Evolutionary conservation across 2,888 invertebrate species (phyloP).

Genomic region (Meganola albula): DNA sequence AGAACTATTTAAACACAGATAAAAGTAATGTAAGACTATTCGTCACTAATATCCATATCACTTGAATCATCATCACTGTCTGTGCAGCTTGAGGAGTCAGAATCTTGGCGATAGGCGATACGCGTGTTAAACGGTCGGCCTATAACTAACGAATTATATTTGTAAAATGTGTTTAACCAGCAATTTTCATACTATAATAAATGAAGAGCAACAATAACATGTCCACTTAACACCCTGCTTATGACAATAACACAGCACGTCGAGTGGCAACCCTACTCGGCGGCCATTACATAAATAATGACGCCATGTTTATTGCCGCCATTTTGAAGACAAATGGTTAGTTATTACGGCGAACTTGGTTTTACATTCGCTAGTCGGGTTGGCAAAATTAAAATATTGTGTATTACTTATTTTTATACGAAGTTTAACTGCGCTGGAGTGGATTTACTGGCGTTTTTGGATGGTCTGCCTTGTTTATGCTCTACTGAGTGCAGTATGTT

Average conservation of each 20-base stretch:
- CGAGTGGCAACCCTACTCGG: slow-evolving; percentile 64
- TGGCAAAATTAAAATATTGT: slow-evolving; percentile 76
- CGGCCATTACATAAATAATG: slow-evolving; percentile 77
- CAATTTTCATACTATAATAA: no score
- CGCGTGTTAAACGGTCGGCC: no score
- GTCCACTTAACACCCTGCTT: slow-evolving; percentile 42
- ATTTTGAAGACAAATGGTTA: slow-evolving; percentile 78
- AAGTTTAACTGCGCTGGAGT: slow-evolving; percentile 65
- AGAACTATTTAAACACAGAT: no score
- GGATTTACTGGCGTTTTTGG: slow-evolving; percentile 52
- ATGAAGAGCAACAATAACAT: slow-evolving; percentile 30
- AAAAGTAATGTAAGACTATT: no score
- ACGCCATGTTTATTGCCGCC: slow-evolving; percentile 75
- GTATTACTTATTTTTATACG: slow-evolving; percentile 67
- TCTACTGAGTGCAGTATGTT: slow-evolving; percentile 30
- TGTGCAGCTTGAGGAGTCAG: no score
- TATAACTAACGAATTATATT: no score
- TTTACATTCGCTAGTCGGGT: slow-evolving; percentile 70
- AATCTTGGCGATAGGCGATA: no score
- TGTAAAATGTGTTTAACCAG: no score
- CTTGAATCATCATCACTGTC: no score
- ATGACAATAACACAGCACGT: slow-evolving; percentile 70
- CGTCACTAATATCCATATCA: no score
- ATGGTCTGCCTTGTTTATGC: slow-evolving; percentile 42
- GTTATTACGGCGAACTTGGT: slow-evolving; percentile 74